Conservation (phyloP, 1,140 invertebrate species). For the Drosophila lini region DNA sequence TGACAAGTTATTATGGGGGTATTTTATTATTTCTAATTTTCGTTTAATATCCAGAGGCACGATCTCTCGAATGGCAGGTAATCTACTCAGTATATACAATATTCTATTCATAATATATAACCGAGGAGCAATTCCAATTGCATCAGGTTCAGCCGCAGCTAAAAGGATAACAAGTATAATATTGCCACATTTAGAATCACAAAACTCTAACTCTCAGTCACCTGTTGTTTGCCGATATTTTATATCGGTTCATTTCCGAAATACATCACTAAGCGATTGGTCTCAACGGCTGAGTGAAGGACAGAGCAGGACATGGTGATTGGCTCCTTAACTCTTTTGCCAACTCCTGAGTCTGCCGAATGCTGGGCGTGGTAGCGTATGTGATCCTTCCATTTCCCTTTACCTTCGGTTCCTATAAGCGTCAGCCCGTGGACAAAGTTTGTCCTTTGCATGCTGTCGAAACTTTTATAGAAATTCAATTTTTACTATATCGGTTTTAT, state of each 20-base stretch:
- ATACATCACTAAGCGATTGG: slow-evolving; percentile 11
- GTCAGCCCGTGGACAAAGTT: slow-evolving; percentile 56
- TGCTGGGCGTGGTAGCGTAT: slow-evolving; percentile 51
- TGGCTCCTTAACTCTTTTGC: slow-evolving; percentile 78
- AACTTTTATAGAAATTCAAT: slow-evolving; percentile 80
- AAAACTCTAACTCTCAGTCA: background rate
- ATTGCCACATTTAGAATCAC: no score
- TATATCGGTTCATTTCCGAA: background rate
- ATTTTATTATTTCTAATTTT: background rate
- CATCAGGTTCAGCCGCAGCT: no score
- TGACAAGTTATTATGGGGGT: no score
- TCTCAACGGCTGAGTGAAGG: slow-evolving; percentile 12
- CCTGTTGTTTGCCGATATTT: background rate
- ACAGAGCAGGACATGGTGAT: slow-evolving; percentile 54
- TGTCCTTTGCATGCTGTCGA: slow-evolving; percentile 76
- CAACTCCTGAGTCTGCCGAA: slow-evolving; percentile 51
- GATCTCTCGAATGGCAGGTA: no score
- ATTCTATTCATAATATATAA: no score
- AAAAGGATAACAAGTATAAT: no score
- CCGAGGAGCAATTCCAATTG: no score
- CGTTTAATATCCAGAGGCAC: background rate
- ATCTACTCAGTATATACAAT: no score
- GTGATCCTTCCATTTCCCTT: slow-evolving; percentile 24
- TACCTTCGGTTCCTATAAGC: background rate
- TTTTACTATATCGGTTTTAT: slow-evolving; percentile 61